phyloP scores from a whole-genome alignment of 2,888 invertebrate genomes.

The Athetis lepigone region DNA sequence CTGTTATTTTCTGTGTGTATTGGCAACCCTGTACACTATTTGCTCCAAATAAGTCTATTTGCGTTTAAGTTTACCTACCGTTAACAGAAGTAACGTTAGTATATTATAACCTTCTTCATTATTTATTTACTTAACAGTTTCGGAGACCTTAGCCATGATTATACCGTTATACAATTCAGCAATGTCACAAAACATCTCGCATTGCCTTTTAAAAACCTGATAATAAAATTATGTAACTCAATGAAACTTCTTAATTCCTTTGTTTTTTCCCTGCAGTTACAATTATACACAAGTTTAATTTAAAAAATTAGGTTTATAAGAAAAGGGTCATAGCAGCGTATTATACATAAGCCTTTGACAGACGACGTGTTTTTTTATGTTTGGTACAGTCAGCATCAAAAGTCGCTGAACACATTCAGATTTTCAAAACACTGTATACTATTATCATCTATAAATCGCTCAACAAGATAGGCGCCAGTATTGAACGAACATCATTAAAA shows the following conservation, averaged over 20 bases:
- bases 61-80: slow-evolving; percentile 39
- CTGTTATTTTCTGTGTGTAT: not conserved
- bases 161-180: slow-evolving; percentile 30
- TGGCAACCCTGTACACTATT: slow-evolving; percentile 36
- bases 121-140: slow-evolving; percentile 56
- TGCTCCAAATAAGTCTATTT: slow-evolving; percentile 40
- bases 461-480: too few species aligned
- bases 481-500: too few species aligned
- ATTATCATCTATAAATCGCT: too few species aligned
- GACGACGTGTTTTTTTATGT: too few species aligned
- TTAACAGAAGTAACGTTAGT: slow-evolving; percentile 37
- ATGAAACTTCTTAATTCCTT: not conserved
- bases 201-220: slow-evolving; percentile 15
- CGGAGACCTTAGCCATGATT: slow-evolving; percentile 53
- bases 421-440: too few species aligned
- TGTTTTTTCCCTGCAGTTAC: not conserved
- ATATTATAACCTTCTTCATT: slow-evolving; percentile 49
- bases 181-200: slow-evolving; percentile 33
- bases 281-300: too few species aligned
- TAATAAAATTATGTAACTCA: slow-evolving; percentile 38
- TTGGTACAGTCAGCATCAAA: too few species aligned
- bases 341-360: too few species aligned
- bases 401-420: too few species aligned
- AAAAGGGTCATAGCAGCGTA: too few species aligned
- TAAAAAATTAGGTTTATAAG: too few species aligned